Percentiles rank a stretch among this genome's conserved stretches.
Conservation (phyloP, 2,797 vertebrate species). For the Rallus crepitans region DNA sequence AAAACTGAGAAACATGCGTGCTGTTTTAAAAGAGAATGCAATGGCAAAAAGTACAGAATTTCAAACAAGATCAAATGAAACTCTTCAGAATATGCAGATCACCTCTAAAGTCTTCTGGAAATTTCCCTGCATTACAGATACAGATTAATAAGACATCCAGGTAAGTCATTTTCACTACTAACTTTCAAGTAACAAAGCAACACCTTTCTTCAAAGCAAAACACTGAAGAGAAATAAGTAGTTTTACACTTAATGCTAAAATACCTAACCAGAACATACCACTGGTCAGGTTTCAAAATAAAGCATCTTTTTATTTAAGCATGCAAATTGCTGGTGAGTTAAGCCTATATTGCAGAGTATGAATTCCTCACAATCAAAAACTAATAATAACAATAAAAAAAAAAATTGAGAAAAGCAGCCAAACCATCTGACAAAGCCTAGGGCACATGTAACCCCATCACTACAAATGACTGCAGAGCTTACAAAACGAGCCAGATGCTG, state of each 20-base stretch:
- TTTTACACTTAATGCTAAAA: neutral
- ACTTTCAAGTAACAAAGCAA: neutral
- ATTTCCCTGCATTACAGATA: neutral
- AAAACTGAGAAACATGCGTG: neutral
- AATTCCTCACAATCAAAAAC: slow-evolving; percentile 46
- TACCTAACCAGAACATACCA: neutral
- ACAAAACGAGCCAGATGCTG: slow-evolving; percentile 75
- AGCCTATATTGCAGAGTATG: neutral
- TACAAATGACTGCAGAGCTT: slow-evolving; percentile 72
- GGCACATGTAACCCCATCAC: slow-evolving; percentile 70
- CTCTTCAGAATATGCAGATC: neutral
- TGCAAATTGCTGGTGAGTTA: slow-evolving; percentile 20
- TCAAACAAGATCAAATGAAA: slow-evolving; percentile 11
- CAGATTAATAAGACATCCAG: neutral
- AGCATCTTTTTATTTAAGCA: slow-evolving; percentile 1
- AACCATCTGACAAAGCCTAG: slow-evolving; percentile 76
- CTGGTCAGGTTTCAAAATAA: slow-evolving; percentile 27
- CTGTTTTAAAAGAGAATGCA: neutral
- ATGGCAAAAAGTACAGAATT: neutral
- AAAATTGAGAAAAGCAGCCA: slow-evolving; percentile 51
- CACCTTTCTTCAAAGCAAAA: neutral
- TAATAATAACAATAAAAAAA: slow-evolving; percentile 1
- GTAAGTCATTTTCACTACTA: neutral
- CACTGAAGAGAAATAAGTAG: neutral
- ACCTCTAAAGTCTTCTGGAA: neutral